Evolutionary conservation across 53 echinoderm and acorn worm species (phyloP).

Genomic region (Hippasteria phrygiana): DNA sequence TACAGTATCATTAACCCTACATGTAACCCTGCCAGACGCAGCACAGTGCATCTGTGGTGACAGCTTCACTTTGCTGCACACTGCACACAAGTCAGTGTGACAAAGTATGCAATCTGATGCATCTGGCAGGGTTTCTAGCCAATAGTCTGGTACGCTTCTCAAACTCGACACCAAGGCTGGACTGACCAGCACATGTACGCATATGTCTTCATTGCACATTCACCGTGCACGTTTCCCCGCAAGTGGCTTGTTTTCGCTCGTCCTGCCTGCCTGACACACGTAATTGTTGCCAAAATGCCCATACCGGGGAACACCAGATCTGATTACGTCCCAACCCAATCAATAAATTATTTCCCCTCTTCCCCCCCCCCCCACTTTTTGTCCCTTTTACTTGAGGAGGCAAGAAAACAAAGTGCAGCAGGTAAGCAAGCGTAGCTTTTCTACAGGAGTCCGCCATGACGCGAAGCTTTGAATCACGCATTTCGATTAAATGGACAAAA

Average conservation of each 20-base stretch:
- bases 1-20: no score
- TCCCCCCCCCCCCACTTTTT: no score
- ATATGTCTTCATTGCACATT: slow-evolving; percentile 8
- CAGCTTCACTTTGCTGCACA: no score
- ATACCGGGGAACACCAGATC: slow-evolving; percentile 36
- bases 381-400: not conserved
- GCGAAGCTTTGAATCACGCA: slow-evolving; percentile 2
- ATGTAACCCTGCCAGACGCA: no score
- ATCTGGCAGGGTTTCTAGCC: no score
- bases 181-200: not conserved
- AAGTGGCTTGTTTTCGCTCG: slow-evolving; percentile 11
- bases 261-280: slow-evolving; percentile 24
- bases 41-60: no score
- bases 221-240: slow-evolving; percentile 5
- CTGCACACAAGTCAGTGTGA: no score
- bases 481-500: not conserved
- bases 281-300: slow-evolving; percentile 44
- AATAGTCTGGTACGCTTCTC: no score
- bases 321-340: slow-evolving; percentile 30
- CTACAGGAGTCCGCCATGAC: no score
- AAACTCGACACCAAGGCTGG: no score
- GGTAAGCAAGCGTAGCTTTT: not conserved
- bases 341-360: slow-evolving; percentile 33
- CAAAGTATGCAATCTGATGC: no score
- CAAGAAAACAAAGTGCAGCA: not conserved